Base-by-base conservation (phyloP, 2,113 vertebrate genomes). In the Percina caprodes region DNA sequence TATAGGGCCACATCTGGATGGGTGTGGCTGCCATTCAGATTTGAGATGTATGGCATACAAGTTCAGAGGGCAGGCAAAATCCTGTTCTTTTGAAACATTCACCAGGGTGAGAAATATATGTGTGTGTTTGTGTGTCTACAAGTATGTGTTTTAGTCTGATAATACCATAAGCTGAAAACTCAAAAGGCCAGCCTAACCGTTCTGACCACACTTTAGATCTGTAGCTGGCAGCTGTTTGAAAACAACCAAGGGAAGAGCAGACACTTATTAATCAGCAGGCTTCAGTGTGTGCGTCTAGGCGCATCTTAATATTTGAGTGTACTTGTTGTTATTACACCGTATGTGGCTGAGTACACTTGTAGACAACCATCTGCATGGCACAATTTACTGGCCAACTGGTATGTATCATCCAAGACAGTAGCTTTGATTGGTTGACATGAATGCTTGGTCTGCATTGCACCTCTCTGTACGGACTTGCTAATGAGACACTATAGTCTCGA, bases 211-310 rank as follows among this genome's bases (percentile, higher is more conserved):
- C 85, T 74, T 83, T 72, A 91, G 79, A 90, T 86, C 70, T 77
- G 63, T 49, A 72, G 71, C 80, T 63, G 72, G 79, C 73, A 65
- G 67, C 83, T 77, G 82, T 82, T 74, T 86, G 73, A 90, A 87
- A 88, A 89, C 83, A 92, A 79, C 16, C 63, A 58, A 78, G 71
- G 51, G 74, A 30, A 65, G 81, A 85, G 77, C 75, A 60, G 82
- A 88, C 86, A 90, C 87, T 91, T 91, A 86, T 77, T 90, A 83
- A 92, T 90, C 73, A 91, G 55, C 60, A 74, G 56, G 54, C 82
- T 69, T 77, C 69, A 5, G 19, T 59, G 73, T 59, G 67, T 65
- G 19, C 8, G 18, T 33, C 55, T 23, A 13, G 49, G 12, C 69
- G 58, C 30, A 33, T 67, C 24, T 58, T 46, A 26, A 8, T 52